Conservation (phyloP, 1,140 invertebrate genomes). For the Sycophaga agraensis region DNA sequence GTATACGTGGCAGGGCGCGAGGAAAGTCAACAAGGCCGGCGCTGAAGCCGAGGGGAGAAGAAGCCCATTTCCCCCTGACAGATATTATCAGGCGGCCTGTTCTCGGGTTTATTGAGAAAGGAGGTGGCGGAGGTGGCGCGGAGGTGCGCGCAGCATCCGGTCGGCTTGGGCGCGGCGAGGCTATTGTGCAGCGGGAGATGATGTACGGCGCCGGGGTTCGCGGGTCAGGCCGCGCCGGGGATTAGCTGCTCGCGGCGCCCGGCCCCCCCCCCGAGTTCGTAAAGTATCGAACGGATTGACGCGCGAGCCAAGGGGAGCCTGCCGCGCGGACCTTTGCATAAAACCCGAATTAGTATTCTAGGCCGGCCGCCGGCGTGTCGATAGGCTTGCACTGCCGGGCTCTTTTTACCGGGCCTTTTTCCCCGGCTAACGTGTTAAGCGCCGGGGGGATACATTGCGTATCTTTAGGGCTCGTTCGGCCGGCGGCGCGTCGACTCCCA, state of each 20-base stretch:
- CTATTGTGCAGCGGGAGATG: constrained; percentile 41
- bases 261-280: constrained; percentile 21
- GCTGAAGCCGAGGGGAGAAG: neutral
- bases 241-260: constrained; percentile 37
- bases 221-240: constrained; percentile 43
- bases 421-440: too few relatives aligned
- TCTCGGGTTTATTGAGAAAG: constrained; percentile 40
- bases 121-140: neutral
- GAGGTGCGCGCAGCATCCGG: neutral
- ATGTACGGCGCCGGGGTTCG: constrained; percentile 46
- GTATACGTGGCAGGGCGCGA: too few relatives aligned
- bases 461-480: too few relatives aligned
- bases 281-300: neutral
- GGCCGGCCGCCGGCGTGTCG: too few relatives aligned
- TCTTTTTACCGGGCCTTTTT: too few relatives aligned
- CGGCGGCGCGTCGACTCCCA: too few relatives aligned
- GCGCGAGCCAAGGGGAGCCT: neutral
- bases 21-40: constrained; percentile 13
- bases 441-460: too few relatives aligned
- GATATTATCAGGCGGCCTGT: constrained; percentile 14
- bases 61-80: constrained; percentile 15
- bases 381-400: too few relatives aligned
- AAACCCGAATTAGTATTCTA: constrained; percentile 1
- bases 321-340: neutral
- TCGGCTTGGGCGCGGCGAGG: too few relatives aligned